Base-by-base conservation (phyloP, 2,888 invertebrate genomes). In the Hoplodrina blanda region DNA sequence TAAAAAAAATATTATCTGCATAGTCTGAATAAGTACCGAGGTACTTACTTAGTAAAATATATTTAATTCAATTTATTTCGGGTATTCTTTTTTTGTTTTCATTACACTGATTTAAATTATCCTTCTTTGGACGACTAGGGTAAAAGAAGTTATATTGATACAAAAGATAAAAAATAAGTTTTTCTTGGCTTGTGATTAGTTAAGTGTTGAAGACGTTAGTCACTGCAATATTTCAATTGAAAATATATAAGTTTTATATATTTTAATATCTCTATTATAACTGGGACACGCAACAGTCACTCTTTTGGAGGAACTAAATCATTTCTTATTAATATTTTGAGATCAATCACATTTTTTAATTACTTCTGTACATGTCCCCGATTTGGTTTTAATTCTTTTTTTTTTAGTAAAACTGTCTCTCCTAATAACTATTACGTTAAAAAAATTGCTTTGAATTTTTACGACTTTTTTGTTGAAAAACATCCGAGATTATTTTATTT, bases 241-340 rank as follows among this genome's bases (percentile, higher is more conserved):
- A 78, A 82, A 75, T 77, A 84, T 70, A 83, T 76, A 84, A 20
- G 75, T 84, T 73, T 79, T 68, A 83, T 83, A 72, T 75, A 66
- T 75, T 75, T 75, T 56, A 89, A 90, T 89, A 89, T 87, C 85
- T 89, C 88, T 89, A 86, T 66, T 84, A 90, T 87, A 87, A 88
- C 88, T 76, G 91, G 90, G 90, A 91, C 90, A 89, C 82, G 84
- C 70, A 83, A 87, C 90, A 90, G 88, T 85, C 86, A 83, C 87
- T 89, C 89, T 82, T 88, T 87, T 79, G 86, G 88, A 95, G 94
- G 94, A 95, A 94, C 94, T 94, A 90, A 91, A 85, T 88, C 85
- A 85, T 92, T 92, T 83, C 84, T 86, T 86, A 80, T 80, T 79
- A 83, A 90, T 91, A 92, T 89, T 90, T 90, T 93, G 93, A 93